A percentile compares a stretch with the other conserved stretches of the same genome.
These are phyloP conservation scores for Carabus problematicus DNA, from an alignment of 2,888 invertebrate genomes.

Conservation along the genomic window DNA sequence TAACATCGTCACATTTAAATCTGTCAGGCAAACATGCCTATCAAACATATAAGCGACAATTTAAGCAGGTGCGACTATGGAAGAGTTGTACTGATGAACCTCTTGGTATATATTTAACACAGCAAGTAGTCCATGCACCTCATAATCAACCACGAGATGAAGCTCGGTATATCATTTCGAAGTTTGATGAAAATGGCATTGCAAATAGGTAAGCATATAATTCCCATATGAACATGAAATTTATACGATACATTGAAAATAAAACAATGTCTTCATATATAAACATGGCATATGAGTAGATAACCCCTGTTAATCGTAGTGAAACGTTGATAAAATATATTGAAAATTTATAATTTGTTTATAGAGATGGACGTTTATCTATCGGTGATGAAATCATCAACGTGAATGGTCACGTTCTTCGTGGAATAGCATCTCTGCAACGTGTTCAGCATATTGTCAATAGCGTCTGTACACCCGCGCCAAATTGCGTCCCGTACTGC, in stretches of 20 bases:
- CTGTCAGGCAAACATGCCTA: conserved; percentile 57
- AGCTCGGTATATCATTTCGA: conserved; percentile 69
- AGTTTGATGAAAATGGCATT: conserved; percentile 60
- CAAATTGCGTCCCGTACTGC: conserved; percentile 3
- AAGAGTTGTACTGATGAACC: conserved; percentile 72
- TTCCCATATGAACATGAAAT: neutral
- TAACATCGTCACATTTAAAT: conserved; percentile 56
- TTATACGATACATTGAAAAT: too few species aligned
- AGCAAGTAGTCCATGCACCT: conserved; percentile 67
- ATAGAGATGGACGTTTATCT: conserved; percentile 10
- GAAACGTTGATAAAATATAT: neutral
- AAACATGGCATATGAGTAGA: too few species aligned
- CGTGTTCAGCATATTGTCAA: conserved; percentile 9
- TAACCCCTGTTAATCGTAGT: too few species aligned
- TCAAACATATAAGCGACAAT: conserved; percentile 68
- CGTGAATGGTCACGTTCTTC: conserved; percentile 9
- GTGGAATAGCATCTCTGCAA: conserved; percentile 1
- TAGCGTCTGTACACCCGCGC: conserved; percentile 13
- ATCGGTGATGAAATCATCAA: conserved; percentile 15
- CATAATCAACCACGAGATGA: conserved; percentile 64
- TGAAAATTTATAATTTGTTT: neutral
- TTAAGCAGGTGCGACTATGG: conserved; percentile 70
- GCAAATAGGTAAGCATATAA: conserved; percentile 8
- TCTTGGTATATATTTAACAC: conserved; percentile 74
- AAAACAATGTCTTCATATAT: too few species aligned